Conservation (phyloP, 2,113 vertebrate genomes). For the Anseranas semipalmata region DNA sequence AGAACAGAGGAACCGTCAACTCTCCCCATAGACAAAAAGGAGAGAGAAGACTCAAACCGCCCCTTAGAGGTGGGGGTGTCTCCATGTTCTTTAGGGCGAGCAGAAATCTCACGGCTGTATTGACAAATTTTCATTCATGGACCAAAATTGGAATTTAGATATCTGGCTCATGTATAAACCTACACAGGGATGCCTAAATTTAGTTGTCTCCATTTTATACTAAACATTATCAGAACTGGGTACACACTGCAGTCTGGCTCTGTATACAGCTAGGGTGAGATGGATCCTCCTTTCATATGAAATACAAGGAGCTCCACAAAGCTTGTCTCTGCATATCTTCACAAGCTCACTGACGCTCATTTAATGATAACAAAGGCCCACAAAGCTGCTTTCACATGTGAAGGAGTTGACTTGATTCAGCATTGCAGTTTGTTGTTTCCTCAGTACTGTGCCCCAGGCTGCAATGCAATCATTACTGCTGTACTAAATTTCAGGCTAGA, state of each 20-base stretch:
- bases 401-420: constrained; percentile 22
- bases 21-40: not conserved
- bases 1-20: not conserved
- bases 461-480: not conserved
- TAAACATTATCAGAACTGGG: not conserved
- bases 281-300: not conserved
- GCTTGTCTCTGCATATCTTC: not conserved
- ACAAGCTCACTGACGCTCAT: not conserved
- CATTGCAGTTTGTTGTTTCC: not conserved
- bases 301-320: not conserved
- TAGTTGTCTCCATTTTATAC: not conserved
- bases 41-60: not conserved
- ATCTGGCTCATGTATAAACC: not conserved
- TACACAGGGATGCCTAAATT: not conserved
- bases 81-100: not conserved
- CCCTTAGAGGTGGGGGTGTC: not conserved
- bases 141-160: not conserved
- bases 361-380: not conserved
- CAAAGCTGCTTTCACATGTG: not conserved
- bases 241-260: not conserved
- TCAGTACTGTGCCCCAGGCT: not conserved
- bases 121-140: not conserved
- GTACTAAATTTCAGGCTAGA: not conserved
- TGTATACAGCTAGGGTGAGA: not conserved
- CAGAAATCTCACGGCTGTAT: not conserved